Conservation (phyloP, 2,888 invertebrate genomes). For the Muschampia plurimacula region DNA sequence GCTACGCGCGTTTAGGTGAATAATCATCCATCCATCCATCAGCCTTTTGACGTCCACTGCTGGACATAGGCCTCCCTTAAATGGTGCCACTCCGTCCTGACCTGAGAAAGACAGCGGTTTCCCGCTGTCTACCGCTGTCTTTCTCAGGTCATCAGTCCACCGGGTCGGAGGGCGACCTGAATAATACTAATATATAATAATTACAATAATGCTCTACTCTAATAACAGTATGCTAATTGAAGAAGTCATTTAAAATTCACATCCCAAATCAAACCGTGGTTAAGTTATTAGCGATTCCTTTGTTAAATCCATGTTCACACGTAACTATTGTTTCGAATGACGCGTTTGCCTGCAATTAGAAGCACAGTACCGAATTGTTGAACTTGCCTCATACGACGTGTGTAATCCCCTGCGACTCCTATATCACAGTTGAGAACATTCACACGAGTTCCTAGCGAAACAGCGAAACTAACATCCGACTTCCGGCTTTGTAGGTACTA, state of each 20-base stretch:
- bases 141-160: too few relatives aligned
- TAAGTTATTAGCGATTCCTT: background rate
- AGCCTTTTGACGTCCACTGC: too few relatives aligned
- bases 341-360: constrained; percentile 34
- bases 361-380: constrained; percentile 30
- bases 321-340: constrained; percentile 6
- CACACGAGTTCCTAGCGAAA: constrained; percentile 27
- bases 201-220: too few relatives aligned
- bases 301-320: background rate
- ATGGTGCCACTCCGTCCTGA: too few relatives aligned
- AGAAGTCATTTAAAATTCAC: background rate
- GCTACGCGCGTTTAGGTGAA: background rate
- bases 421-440: constrained; percentile 35
- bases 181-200: background rate
- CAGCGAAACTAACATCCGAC: constrained; percentile 32
- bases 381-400: constrained; percentile 31
- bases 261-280: background rate
- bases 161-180: too few relatives aligned
- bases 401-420: constrained; percentile 31
- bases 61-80: too few relatives aligned
- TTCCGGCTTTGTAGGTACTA: constrained; percentile 6
- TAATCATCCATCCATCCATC: too few relatives aligned
- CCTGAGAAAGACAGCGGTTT: too few relatives aligned
- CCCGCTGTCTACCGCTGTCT: too few relatives aligned
- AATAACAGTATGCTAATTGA: background rate